phyloP scores from a whole-genome alignment of 2,797 vertebrate species.

The Melopsittacus undulatus region DNA sequence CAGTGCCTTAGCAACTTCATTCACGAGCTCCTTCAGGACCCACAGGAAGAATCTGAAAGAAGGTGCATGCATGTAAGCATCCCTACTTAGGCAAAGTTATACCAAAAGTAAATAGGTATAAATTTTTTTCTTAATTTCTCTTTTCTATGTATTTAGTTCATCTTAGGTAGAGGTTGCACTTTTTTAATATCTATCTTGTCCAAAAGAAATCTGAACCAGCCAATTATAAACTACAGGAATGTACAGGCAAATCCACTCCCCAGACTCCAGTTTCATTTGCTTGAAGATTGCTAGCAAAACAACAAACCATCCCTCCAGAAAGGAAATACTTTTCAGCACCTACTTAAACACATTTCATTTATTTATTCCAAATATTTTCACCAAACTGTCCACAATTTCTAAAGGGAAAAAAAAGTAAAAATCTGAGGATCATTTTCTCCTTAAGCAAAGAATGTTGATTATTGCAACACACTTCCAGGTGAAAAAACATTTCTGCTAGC shows the following conservation, averaged over 20 bases:
- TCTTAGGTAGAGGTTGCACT: background rate
- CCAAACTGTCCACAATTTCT: conserved; percentile 28
- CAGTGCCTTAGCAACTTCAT: no score
- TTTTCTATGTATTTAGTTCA: background rate
- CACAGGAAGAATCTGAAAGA: background rate
- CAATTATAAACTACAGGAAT: background rate
- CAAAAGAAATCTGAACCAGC: background rate
- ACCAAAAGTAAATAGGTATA: background rate
- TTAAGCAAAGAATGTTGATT: conserved; percentile 51
- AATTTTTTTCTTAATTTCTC: background rate
- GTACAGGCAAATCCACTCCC: background rate
- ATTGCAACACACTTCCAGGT: conserved; percentile 64
- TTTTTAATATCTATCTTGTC: background rate
- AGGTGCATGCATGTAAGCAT: background rate
- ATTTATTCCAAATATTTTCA: conserved; percentile 47
- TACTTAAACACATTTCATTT: conserved; percentile 47
- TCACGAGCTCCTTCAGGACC: no score
- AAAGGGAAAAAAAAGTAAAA: background rate
- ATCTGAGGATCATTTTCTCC: background rate
- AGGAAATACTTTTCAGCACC: conserved; percentile 48
- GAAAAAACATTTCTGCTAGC: conserved; percentile 71
- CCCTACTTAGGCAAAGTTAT: background rate
- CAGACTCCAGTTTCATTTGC: background rate
- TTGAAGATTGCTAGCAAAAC: conserved; percentile 23
- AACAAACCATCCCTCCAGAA: background rate